These are phyloP conservation scores for Natator depressus DNA, from an alignment of 2,113 vertebrate species.

Conservation along the genomic window DNA sequence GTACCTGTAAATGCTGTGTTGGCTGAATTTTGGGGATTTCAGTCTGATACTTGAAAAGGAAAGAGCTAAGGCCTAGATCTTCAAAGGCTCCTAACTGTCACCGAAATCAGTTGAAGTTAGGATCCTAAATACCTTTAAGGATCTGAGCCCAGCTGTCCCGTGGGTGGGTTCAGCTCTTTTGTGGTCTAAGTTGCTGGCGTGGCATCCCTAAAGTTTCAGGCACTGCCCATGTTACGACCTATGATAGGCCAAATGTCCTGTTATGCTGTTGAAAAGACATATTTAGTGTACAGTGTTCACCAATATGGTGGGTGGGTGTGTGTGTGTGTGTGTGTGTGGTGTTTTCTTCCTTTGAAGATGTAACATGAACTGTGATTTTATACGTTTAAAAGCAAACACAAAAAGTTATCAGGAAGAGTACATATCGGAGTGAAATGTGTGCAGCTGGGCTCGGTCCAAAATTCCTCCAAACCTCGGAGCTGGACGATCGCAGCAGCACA, in stretches of 20 bases:
- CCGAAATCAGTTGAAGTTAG: not conserved
- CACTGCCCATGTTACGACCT: constrained; percentile 43
- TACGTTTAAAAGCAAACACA: constrained; percentile 16
- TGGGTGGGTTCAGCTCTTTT: constrained; percentile 50
- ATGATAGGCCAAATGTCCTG: constrained; percentile 67
- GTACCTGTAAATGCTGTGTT: constrained; percentile 46
- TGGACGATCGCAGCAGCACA: not conserved
- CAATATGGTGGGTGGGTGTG: constrained; percentile 54
- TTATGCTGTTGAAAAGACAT: constrained; percentile 77
- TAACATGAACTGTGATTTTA: constrained; percentile 44
- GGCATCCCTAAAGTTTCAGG: constrained; percentile 51
- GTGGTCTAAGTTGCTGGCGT: constrained; percentile 66
- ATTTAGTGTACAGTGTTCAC: constrained; percentile 77
- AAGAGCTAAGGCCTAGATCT: not conserved
- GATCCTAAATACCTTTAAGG: not conserved
- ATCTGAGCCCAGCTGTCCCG: not conserved
- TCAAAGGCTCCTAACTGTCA: not conserved
- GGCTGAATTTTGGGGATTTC: constrained; percentile 13
- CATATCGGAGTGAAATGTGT: not conserved
- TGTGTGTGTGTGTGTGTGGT: not conserved
- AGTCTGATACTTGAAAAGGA: constrained; percentile 15
- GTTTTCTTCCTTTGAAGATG: constrained; percentile 53
- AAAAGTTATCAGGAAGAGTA: constrained; percentile 1
- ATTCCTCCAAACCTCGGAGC: not conserved
- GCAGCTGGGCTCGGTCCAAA: constrained; percentile 38